A percentile compares a stretch with the other conserved stretches of the same genome.
These are phyloP conservation scores for Procambarus clarkii DNA, from an alignment of 1,140 invertebrate genomes.

Conservation along the genomic window DNA sequence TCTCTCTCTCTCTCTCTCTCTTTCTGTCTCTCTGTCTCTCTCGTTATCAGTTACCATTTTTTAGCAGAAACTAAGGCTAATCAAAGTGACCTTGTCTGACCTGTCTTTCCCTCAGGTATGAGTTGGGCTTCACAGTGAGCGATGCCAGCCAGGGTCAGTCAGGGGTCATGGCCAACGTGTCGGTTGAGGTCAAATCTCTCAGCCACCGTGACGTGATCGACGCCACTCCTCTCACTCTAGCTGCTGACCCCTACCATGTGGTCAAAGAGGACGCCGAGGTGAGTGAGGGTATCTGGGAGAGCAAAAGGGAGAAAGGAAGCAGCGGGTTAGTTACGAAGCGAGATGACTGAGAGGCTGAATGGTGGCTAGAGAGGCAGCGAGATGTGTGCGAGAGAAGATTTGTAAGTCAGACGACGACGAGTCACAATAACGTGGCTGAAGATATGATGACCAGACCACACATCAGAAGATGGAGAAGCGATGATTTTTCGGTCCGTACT, in stretches of 20 bases:
- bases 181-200: slow-evolving; percentile 31
- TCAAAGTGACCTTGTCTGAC: too few relatives aligned
- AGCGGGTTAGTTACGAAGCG: not conserved
- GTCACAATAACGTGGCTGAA: too few relatives aligned
- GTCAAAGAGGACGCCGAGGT: slow-evolving; percentile 13
- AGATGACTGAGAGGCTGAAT: not conserved
- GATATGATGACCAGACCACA: too few relatives aligned
- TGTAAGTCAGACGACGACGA: not conserved
- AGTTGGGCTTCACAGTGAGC: slow-evolving; percentile 23
- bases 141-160: slow-evolving; percentile 24
- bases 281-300: not conserved
- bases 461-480: too few relatives aligned
- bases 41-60: too few relatives aligned
- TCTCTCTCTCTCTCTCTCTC: not conserved
- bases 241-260: slow-evolving; percentile 18
- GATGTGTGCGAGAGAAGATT: not conserved
- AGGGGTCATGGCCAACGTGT: slow-evolving; percentile 23
- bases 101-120: not conserved
- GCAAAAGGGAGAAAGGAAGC: not conserved
- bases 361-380: not conserved
- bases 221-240: slow-evolving; percentile 32
- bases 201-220: not conserved
- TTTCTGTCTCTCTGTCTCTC: not conserved
- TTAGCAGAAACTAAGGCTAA: too few relatives aligned
- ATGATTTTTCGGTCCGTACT: too few relatives aligned